phyloP scores from a whole-genome alignment of 2,888 invertebrate genomes.

The Cheilosia vernalis region DNA sequence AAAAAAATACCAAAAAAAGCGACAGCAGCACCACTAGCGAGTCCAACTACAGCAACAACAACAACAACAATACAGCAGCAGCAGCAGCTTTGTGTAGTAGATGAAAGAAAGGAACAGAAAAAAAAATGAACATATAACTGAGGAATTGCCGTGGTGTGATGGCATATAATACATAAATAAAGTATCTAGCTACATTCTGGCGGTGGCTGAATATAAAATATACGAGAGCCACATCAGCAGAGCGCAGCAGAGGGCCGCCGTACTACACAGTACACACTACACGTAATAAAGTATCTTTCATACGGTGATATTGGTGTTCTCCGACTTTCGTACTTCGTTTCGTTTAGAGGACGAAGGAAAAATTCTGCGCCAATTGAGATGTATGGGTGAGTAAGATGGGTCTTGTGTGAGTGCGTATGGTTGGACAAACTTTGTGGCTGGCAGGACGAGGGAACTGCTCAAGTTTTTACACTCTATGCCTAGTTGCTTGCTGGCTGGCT shows the following conservation, averaged over 20 bases:
- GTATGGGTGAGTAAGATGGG: conserved; percentile 58
- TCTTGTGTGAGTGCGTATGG: conserved; percentile 50
- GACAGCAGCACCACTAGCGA: conserved; percentile 67
- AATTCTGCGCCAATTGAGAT: conserved; percentile 60
- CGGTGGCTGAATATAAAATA: conserved; percentile 75
- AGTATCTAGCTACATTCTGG: conserved; percentile 75
- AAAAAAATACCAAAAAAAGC: conserved; percentile 67
- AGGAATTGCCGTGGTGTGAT: conserved; percentile 74
- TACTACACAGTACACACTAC: conserved; percentile 34
- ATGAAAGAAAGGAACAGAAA: conserved; percentile 69
- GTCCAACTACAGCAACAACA: conserved; percentile 63
- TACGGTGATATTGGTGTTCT: conserved; percentile 63
- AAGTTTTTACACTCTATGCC: conserved; percentile 28
- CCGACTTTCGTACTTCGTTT: conserved; percentile 19
- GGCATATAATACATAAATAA: conserved; percentile 75
- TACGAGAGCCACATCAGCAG: conserved; percentile 70
- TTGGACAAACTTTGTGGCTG: conserved; percentile 1
- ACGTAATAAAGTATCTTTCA: conserved; percentile 75
- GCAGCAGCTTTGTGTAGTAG: conserved; percentile 38
- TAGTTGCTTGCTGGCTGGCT: conserved; percentile 8
- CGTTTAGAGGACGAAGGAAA: conserved; percentile 56
- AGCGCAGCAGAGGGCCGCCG: conserved; percentile 67
- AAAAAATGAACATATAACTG: conserved; percentile 68
- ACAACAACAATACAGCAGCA: conserved; percentile 49
- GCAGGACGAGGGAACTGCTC: conserved; percentile 19